Conservation (phyloP, 1,140 invertebrate species). For the Amyelois transitella region DNA sequence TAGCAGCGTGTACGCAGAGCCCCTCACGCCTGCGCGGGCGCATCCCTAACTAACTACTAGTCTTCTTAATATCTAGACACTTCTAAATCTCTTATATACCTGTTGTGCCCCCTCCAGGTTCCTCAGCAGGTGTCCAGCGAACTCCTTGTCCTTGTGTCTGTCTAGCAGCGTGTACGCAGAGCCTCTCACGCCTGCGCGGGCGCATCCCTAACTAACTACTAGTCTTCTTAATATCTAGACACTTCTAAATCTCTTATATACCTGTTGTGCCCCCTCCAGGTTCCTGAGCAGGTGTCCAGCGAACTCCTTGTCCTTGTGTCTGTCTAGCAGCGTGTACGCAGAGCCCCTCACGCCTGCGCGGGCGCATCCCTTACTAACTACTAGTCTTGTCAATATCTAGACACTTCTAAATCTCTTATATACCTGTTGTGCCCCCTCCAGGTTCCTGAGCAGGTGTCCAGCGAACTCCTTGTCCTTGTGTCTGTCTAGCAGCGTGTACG, state of each 20-base stretch:
- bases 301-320: slow-evolving; percentile 96
- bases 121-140: slow-evolving; percentile 95
- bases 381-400: too few relatives aligned
- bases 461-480: slow-evolving; percentile 97
- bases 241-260: too few relatives aligned
- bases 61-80: too few relatives aligned
- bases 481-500: slow-evolving; percentile 90
- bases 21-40: slow-evolving; percentile 94
- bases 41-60: too few relatives aligned
- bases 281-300: slow-evolving; percentile 96
- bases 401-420: too few relatives aligned
- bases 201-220: too few relatives aligned
- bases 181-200: slow-evolving; percentile 93
- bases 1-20: slow-evolving; percentile 93
- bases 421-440: slow-evolving; percentile 94
- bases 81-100: too few relatives aligned
- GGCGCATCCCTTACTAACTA: too few relatives aligned
- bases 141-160: slow-evolving; percentile 95
- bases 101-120: slow-evolving; percentile 97
- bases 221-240: too few relatives aligned
- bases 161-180: slow-evolving; percentile 92
- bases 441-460: slow-evolving; percentile 95
- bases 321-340: slow-evolving; percentile 91
- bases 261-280: slow-evolving; percentile 94
- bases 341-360: slow-evolving; percentile 93